Base-by-base conservation (phyloP, 1,140 invertebrate species). In the Bursaphelenchus mucronatus region DNA sequence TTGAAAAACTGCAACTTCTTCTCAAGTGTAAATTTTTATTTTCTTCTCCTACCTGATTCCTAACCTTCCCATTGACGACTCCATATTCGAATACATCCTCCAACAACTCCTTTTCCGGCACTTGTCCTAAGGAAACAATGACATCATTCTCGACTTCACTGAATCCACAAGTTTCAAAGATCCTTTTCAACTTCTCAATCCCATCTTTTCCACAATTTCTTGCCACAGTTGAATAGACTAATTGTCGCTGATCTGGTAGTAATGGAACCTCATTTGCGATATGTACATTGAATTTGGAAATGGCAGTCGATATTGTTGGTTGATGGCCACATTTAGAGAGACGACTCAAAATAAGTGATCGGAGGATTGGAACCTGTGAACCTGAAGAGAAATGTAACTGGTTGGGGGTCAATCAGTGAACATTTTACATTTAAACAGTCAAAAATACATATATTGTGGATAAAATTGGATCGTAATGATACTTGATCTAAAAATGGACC, bases 81-180 rank as follows among this genome's bases (percentile, higher is more conserved):
- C 88, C 69, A 41, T 72, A 75, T 0, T 71, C 17, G 39, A 61
- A 71, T 30, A 30, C 30, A 30, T 30, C 30, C 7, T 86, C 84
- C 47, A 94, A 83, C 21, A 92, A 82, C 30, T 84, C 83, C 3
- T 86, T 83, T 78, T 92, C 87, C 51, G 86, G 86, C 17, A 89
- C 86, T 44, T 88, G 86, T 39, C 91, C 92, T 17, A 96, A 85
- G 0, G 90, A 86, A 50, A 89, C 83, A 30, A 89, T 86, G 69
- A 96, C 90, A 74, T 92, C 86, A 76, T 92, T 88, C 81, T 94
- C 93, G 79, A 97, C 92, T 82, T 97, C 93, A 66, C 91, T 89
- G 57, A 94, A 85, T 82, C 93, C 91, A 8, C 89, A 87, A 47
- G 89, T 87, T 67, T 89, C 86, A 82, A 93, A 94, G 54, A 96